Evolutionary conservation across 2,797 vertebrate species (phyloP).

Genomic region (Rhynchotus rufescens): DNA sequence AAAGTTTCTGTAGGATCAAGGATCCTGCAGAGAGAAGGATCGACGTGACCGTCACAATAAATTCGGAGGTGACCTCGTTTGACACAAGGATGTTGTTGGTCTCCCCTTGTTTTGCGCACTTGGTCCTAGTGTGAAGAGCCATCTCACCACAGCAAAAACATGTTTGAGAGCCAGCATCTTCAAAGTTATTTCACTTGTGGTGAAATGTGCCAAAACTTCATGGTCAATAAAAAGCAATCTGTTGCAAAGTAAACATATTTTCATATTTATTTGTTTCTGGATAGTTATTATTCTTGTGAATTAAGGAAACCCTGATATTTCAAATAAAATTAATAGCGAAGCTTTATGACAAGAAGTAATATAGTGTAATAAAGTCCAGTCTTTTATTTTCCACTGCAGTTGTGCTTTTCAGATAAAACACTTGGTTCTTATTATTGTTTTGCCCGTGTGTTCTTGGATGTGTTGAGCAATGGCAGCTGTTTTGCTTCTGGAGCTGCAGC

Average conservation of each 20-base stretch:
- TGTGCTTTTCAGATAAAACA: background rate
- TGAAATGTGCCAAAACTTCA: slow-evolving; percentile 4
- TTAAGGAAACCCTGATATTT: background rate
- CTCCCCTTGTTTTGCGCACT: background rate
- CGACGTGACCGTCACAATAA: background rate
- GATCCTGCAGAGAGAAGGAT: background rate
- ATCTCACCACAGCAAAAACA: background rate
- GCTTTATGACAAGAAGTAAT: background rate
- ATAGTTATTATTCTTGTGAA: background rate
- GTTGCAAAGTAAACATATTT: slow-evolving; percentile 11
- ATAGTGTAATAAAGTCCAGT: background rate
- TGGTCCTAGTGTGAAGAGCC: background rate
- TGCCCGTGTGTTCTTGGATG: background rate
- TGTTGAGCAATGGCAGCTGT: background rate
- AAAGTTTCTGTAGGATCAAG: background rate
- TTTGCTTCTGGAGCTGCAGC: background rate
- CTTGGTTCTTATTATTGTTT: background rate
- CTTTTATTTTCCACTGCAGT: background rate
- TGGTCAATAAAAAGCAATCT: slow-evolving; percentile 41
- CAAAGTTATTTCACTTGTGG: slow-evolving; percentile 14
- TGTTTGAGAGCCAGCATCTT: background rate
- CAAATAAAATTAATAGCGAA: background rate
- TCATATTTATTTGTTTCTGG: slow-evolving; percentile 33
- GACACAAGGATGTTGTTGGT: fast-evolving
- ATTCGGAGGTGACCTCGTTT: background rate